Conservation (phyloP, 2,888 invertebrate species). For the Saturnia pavonia region DNA sequence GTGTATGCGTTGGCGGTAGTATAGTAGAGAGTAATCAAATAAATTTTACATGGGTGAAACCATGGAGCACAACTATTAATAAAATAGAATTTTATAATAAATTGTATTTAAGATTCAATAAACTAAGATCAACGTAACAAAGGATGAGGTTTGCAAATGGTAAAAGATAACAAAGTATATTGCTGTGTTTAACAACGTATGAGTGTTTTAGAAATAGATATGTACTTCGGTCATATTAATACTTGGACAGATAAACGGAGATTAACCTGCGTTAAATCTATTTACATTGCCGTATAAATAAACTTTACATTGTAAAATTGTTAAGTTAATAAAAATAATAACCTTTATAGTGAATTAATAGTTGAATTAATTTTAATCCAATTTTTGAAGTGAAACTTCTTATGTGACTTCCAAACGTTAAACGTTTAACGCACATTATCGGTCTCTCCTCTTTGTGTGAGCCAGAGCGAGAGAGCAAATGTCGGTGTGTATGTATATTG, state of each 20-base stretch:
- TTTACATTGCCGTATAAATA: background rate
- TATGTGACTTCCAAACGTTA: too few relatives aligned
- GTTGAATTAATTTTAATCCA: background rate
- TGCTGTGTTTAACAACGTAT: background rate
- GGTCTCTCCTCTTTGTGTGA: too few relatives aligned
- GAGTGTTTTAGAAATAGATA: background rate
- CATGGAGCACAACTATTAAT: too few relatives aligned
- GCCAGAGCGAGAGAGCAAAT: too few relatives aligned
- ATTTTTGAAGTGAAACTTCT: too few relatives aligned
- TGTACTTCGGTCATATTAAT: background rate
- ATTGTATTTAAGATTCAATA: background rate
- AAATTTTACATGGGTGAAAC: too few relatives aligned
- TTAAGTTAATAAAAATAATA: too few relatives aligned
- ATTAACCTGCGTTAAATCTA: background rate
- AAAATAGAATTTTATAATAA: too few relatives aligned
- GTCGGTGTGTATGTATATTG: too few relatives aligned
- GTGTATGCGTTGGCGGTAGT: too few relatives aligned
- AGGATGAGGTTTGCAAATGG: background rate
- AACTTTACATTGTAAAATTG: background rate
- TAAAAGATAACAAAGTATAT: background rate
- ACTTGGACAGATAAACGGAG: background rate
- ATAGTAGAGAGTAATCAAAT: too few relatives aligned
- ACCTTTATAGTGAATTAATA: background rate
- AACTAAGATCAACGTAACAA: background rate
- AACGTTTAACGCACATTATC: too few relatives aligned